These are phyloP conservation scores for Lamellibrachia luymesi DNA, from an alignment of 1,140 invertebrate species.

Conservation along the genomic window DNA sequence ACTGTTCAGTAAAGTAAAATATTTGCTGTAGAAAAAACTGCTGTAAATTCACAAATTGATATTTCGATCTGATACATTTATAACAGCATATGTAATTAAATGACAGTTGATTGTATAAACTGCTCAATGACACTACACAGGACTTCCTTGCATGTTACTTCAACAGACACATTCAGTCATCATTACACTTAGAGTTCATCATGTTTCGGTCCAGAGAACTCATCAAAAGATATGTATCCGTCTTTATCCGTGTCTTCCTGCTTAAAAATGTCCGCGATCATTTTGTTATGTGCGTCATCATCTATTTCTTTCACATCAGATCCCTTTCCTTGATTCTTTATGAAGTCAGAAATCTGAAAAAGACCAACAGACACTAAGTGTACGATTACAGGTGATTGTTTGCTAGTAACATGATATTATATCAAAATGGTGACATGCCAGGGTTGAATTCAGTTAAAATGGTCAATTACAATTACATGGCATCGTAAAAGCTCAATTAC, in stretches of 20 bases:
- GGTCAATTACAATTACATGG: no score
- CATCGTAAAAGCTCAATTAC: no score
- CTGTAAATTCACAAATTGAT: no score
- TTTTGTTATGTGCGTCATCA: constrained; percentile 77
- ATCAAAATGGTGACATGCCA: no score
- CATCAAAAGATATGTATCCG: constrained; percentile 90
- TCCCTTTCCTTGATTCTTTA: constrained; percentile 74
- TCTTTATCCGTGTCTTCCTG: constrained; percentile 68
- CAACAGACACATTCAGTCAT: background rate
- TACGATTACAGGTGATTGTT: background rate
- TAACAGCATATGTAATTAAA: background rate
- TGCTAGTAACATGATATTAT: background rate
- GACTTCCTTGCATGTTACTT: no score
- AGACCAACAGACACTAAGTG: constrained; percentile 8
- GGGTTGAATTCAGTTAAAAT: no score
- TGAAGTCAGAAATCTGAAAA: constrained; percentile 79
- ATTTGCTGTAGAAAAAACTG: background rate
- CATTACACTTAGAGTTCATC: constrained; percentile 79
- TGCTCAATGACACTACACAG: background rate
- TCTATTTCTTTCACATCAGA: constrained; percentile 10
- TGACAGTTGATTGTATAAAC: background rate
- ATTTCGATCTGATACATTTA: background rate
- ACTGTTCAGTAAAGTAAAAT: background rate
- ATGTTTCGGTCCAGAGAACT: constrained; percentile 95
- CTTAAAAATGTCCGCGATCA: constrained; percentile 94